Conservation (phyloP, 2,797 vertebrate genomes). For the Florisuga fusca region DNA sequence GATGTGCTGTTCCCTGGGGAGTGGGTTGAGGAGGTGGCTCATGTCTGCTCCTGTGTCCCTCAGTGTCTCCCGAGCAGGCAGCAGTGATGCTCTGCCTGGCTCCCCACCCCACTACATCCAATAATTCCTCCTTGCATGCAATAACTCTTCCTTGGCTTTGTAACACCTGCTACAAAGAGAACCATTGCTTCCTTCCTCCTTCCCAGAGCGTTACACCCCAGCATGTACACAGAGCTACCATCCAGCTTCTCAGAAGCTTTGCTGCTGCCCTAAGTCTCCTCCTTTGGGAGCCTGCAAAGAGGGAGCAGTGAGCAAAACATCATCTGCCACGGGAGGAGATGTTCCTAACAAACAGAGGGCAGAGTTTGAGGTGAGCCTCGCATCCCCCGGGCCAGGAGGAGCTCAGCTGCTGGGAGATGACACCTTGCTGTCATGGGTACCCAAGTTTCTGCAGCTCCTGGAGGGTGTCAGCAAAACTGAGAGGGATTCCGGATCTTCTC, state of each 20-base stretch:
- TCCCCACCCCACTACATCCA: rapidly evolving
- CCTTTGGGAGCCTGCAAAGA: neutral
- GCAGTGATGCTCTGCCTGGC: rapidly evolving
- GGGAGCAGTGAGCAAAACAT: neutral
- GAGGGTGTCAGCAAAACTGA: neutral
- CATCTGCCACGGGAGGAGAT: neutral
- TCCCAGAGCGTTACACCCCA: neutral
- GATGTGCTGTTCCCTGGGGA: neutral
- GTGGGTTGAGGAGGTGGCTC: rapidly evolving
- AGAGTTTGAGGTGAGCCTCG: rapidly evolving
- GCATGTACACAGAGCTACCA: rapidly evolving
- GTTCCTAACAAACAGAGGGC: rapidly evolving
- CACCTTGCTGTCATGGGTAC: neutral
- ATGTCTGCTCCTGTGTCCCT: rapidly evolving
- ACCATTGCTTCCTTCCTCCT: neutral
- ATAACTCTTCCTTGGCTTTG: neutral
- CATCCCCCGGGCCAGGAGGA: neutral
- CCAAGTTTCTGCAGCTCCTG: rapidly evolving
- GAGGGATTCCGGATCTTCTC: neutral
- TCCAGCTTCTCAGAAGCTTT: neutral
- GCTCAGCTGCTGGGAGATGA: neutral
- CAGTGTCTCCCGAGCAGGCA: neutral
- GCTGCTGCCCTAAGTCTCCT: neutral
- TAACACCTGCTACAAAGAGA: neutral
- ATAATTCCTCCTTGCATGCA: rapidly evolving